phyloP scores from a whole-genome alignment of 2,888 invertebrate species.

The Sinopyrophorus schimmeli region DNA sequence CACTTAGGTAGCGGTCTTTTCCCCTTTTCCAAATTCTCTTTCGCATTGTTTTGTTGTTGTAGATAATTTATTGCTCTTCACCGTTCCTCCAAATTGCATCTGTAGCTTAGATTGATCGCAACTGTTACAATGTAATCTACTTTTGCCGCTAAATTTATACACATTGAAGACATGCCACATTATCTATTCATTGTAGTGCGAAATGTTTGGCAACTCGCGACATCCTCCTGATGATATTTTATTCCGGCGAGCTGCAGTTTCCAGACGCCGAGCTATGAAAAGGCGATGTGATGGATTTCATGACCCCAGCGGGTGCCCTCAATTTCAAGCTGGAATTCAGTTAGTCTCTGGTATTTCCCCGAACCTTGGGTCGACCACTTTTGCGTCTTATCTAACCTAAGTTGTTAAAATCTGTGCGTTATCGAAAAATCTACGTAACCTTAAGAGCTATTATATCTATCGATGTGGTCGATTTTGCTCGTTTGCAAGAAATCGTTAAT shows the following conservation, averaged over 20 bases:
- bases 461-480: no score
- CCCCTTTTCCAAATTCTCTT: conserved; percentile 35
- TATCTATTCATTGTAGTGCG: conserved; percentile 48
- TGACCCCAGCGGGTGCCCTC: conserved; percentile 53
- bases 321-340: conserved; percentile 53
- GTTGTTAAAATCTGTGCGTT: no score
- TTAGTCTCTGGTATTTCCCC: conserved; percentile 39
- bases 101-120: conserved; percentile 34
- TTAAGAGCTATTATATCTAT: no score
- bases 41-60: conserved; percentile 34
- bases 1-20: conserved; percentile 33
- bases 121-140: conserved; percentile 19
- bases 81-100: conserved; percentile 33
- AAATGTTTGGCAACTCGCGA: conserved; percentile 40
- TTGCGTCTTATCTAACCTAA: conserved; percentile 16
- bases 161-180: conserved; percentile 42
- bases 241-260: conserved; percentile 40
- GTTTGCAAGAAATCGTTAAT: no score
- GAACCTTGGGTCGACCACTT: conserved; percentile 18
- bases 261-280: conserved; percentile 48
- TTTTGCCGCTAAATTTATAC: conserved; percentile 38
- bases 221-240: conserved; percentile 47
- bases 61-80: conserved; percentile 41
- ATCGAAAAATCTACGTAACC: no score
- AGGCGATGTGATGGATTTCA: conserved; percentile 54